Evolutionary conservation across 1,140 invertebrate genomes (phyloP).

Genomic region (Odontomachus brunneus): DNA sequence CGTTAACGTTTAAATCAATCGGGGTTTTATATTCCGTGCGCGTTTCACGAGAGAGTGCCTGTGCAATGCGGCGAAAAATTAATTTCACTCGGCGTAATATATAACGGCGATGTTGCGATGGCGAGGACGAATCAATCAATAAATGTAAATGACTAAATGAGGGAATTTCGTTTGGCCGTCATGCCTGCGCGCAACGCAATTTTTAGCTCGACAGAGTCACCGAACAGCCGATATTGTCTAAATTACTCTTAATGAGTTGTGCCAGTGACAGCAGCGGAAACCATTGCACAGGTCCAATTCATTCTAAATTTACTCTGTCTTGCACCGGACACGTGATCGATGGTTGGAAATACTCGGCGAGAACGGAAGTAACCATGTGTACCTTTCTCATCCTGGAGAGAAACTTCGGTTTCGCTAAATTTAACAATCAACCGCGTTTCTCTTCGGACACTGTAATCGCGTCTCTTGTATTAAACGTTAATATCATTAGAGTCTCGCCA

Average conservation of each 20-base stretch:
- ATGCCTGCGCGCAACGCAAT: neutral
- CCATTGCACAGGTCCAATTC: constrained; percentile 51
- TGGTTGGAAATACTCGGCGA: constrained; percentile 56
- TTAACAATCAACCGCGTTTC: constrained; percentile 27
- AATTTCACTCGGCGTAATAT: neutral
- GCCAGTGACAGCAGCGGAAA: constrained; percentile 50
- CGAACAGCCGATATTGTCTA: constrained; percentile 41
- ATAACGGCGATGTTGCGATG: neutral
- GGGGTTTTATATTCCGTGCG: neutral
- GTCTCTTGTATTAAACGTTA: neutral
- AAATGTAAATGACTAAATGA: constrained; percentile 26
- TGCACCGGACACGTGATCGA: constrained; percentile 68
- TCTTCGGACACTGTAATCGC: constrained; percentile 2
- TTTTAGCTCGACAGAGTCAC: constrained; percentile 23
- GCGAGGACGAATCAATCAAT: neutral
- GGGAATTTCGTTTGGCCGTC: neutral
- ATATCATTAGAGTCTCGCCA: neutral
- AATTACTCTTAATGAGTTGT: constrained; percentile 65
- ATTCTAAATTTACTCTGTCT: constrained; percentile 63
- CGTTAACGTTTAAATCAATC: constrained; percentile 45
- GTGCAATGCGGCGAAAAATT: constrained; percentile 26
- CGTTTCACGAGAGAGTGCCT: neutral
- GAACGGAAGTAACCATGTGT: constrained; percentile 47
- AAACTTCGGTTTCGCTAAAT: constrained; percentile 6
- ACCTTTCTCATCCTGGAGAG: constrained; percentile 24